Evolutionary conservation across 2,888 invertebrate species (phyloP).

Genomic region (Lapara coniferarum): DNA sequence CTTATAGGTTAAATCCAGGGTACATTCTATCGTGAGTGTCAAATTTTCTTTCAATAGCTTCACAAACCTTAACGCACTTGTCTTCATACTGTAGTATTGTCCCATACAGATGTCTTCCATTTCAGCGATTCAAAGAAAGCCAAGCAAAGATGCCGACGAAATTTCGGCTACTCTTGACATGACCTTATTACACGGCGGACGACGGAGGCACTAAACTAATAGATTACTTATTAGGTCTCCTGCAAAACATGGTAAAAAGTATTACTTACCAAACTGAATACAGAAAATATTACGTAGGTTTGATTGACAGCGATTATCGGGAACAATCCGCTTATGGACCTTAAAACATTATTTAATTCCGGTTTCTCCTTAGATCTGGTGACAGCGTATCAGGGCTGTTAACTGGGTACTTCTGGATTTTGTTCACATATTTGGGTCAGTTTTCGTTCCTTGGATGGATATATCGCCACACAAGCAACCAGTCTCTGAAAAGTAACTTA

Average conservation of each 20-base stretch:
- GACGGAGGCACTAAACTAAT: conserved; percentile 51
- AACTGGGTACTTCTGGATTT: background rate
- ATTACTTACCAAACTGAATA: background rate
- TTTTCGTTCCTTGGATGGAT: too few species aligned
- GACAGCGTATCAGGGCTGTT: too few species aligned
- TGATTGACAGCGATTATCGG: conserved; percentile 8
- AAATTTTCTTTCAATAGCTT: too few species aligned
- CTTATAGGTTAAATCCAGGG: too few species aligned
- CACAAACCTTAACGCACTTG: too few species aligned
- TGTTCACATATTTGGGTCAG: too few species aligned
- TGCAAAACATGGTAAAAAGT: background rate
- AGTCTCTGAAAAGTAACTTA: too few species aligned
- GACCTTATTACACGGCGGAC: conserved; percentile 56
- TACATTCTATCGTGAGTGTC: too few species aligned
- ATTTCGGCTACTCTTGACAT: conserved; percentile 27
- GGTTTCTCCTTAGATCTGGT: too few species aligned
- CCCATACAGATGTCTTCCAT: too few species aligned
- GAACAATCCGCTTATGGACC: background rate
- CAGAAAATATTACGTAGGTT: background rate
- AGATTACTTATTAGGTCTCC: conserved; percentile 33
- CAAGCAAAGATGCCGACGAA: background rate
- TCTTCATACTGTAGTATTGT: too few species aligned
- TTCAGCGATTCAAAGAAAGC: background rate
- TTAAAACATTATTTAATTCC: background rate
- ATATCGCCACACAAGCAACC: too few species aligned